Base-by-base conservation (phyloP, 2,888 invertebrate species). In the Mycogona germanica region DNA sequence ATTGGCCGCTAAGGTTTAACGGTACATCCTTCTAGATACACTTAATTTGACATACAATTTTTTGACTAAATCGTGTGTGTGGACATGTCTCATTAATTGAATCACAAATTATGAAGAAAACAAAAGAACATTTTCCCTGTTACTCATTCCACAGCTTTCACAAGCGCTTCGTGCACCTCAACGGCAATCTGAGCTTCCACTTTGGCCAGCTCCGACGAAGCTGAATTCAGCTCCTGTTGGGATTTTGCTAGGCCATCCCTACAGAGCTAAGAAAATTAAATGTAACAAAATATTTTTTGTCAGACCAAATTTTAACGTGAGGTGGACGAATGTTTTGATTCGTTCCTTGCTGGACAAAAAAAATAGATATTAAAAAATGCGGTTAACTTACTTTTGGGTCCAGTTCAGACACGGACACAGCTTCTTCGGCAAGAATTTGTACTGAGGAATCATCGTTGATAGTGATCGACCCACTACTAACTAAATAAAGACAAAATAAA, bases 401-500 rank as follows among this genome's bases (percentile, higher is more conserved):
- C 57, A 97, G 70, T 64, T 78, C 78, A 62, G 88, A 91, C 44
- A 96, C 66, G 12, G 81, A 80, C 64, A 87, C 88, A 9, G 95
- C 96, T 74, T 97, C 97, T 72, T 97, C 96, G 30, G 96, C 96
- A 60, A 97, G 73, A 51, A 93, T 80, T 78, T 97, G 96, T 54
- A 75, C 75, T 58, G 91, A 85, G 6, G 93, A 93, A 69, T 97
- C 96, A 60, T 92, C 91, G 69, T 97, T 96, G 62, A 97, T 88
- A 32, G 93, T 75, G n/a, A 97, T 77, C 21, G 93, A 89, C 54
- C 97, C 97, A 64, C 95, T 95, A 55, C 96, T 96, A 9, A 96
- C 96, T 73, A 62, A 25, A 57, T 40, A 55, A 37, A 21, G n/a
- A 52, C 40, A 35, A 32, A 23, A 50, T 44, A 30, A n/a, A n/a